Base-by-base conservation (phyloP, 2,113 vertebrate genomes). In the Osmerus eperlanus region DNA sequence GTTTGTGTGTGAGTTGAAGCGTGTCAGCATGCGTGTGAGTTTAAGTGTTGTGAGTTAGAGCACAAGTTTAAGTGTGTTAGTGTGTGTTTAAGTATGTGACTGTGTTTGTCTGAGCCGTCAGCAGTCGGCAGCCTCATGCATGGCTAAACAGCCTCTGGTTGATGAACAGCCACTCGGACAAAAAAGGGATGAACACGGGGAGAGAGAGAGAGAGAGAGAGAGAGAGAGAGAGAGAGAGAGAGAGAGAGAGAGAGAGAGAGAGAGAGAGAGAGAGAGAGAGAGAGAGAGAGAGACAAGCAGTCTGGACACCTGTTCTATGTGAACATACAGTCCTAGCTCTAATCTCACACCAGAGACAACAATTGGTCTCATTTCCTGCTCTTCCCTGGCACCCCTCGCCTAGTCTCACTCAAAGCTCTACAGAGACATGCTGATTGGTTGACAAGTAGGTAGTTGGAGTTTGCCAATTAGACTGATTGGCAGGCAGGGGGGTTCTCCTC, bases 391-490 rank as follows among this genome's bases (percentile, higher is more conserved):
- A 56, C 3, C 15, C 15, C 55, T 19, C n/a, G 8, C 15, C 55
- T n/a, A 56, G 3, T 16, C 55, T 56, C n/a, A n/a, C 55, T 19
- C 55, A 3, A 56, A 67, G 52, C 41, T 28, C 2, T 25, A 19
- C 15, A 28, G 21, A 77, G 28, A 32, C n/a, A 25, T 83, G 72
- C 73, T 86, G 86, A 91, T 91, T 90, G 91, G 89, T 63, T 67
- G 71, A 56, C 52, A 66, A 65, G 76, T 75, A 12, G 62, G 70
- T 70, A 51, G 3, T 36, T 66, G 79, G 68, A 75, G 58, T 89
- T 79, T 76, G 16, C 79, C 87, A 91, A 92, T 92, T 86, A 91
- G 81, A 61, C 65, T 86, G 89, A 92, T 90, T 88, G 88, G 74
- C 55, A 76, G 88, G 74, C 53, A 75, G 78, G 70, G 82, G 82